These are phyloP conservation scores for Eurystomus gularis DNA, from an alignment of 2,113 vertebrate species.

Conservation along the genomic window DNA sequence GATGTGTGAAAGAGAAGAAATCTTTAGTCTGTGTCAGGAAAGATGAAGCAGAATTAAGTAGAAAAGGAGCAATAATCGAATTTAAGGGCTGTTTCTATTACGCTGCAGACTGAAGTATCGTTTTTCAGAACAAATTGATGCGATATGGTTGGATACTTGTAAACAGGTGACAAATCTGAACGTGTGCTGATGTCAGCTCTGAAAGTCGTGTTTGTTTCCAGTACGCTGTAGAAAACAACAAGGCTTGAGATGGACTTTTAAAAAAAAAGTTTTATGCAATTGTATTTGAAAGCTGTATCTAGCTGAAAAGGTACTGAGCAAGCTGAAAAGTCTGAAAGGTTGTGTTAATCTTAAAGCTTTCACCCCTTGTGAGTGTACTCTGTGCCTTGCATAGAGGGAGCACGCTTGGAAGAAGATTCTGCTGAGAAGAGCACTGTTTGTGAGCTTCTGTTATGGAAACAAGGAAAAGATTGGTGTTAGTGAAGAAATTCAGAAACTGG, in stretches of 20 bases:
- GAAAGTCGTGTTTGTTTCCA: neutral
- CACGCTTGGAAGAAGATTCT: neutral
- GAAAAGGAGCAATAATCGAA: neutral
- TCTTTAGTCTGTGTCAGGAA: no score
- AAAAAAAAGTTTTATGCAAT: neutral
- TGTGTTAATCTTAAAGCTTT: neutral
- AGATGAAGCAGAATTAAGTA: neutral
- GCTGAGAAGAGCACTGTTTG: neutral
- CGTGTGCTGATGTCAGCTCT: neutral
- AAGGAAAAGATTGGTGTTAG: neutral
- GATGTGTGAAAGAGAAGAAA: rapidly evolving
- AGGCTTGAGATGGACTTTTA: neutral
- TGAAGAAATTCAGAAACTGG: neutral
- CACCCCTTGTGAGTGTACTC: neutral
- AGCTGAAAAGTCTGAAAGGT: neutral
- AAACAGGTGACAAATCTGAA: neutral
- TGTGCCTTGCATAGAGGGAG: neutral
- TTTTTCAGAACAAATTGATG: neutral
- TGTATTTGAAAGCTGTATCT: neutral
- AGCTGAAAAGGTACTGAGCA: neutral
- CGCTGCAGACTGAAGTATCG: no score
- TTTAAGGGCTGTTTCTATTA: neutral
- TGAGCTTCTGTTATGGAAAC: neutral
- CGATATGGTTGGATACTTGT: neutral
- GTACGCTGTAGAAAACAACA: neutral